Evolutionary conservation across 2,113 vertebrate genomes (phyloP), one percentile per base, ranked within the genome.

Genomic region (Apteryx owenii): DNA sequence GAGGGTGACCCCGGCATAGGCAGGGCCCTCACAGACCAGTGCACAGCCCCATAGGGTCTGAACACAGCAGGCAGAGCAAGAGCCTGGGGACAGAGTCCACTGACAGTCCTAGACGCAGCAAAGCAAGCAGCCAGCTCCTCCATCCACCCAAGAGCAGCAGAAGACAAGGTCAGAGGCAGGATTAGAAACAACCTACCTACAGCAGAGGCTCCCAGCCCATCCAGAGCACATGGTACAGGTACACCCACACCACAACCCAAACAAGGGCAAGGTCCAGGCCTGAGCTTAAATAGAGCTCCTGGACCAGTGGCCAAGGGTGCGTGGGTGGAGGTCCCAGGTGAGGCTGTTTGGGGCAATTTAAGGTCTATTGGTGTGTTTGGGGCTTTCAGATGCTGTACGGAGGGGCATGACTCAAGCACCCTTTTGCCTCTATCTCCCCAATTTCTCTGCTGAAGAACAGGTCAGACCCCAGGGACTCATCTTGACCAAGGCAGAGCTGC

Each of bases 211-310:
- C 8, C 17, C 72, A 17, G 3, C 22, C 8, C 9, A 20, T 31
- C 2, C 12, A 51, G 20, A 36, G 42, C 16, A n/a, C 0, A 51
- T 4, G 8, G 8, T 2, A 9, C 0, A 75, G 2, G 3, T 9
- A 50, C 8, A 7, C 36, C 0, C 6, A 2, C 9, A 36, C 33
- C 6, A 28, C 4, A 65, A 5, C 18, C 54, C 2, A n/a, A 28
- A 0, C 3, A 26, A 54, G 0, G 0, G 2, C 0, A 13, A 29
- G 42, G 4, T 28, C 11, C 25, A 22, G 36, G 14, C 21, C 50
- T 83, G 60, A 42, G 23, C 54, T 51, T 54, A 86, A 82, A 62
- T 65, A 26, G 1, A 80, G n/a, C 4, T 2, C 14, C 53, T 62
- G 51, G 29, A 36, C 40, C 77, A 88, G 8, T 9, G 50, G 25